phyloP scores from a whole-genome alignment of 2,113 vertebrate genomes.

The Gasterosteus nipponicus region DNA sequence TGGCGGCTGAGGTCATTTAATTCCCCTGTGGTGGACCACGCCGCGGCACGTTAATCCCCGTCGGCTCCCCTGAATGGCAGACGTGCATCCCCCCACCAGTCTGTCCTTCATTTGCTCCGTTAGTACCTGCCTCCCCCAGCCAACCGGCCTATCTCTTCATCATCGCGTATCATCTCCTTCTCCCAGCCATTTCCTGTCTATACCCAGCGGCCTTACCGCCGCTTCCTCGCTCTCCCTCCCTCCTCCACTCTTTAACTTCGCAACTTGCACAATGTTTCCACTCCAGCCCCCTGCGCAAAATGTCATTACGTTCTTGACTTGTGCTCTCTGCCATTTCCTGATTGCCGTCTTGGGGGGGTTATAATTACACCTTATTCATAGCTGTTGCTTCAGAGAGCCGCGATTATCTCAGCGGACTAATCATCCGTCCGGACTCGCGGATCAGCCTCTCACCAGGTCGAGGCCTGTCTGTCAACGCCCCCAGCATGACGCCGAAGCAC shows the following conservation, averaged over 20 bases:
- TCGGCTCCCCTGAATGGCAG: conserved; percentile 16
- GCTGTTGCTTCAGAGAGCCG: conserved; percentile 11
- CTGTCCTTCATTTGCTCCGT: conserved; percentile 16
- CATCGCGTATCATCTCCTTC: conserved; percentile 25
- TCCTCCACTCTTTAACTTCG: not conserved
- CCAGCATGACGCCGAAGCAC: not conserved
- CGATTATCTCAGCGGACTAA: conserved; percentile 58
- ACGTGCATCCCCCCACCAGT: not conserved
- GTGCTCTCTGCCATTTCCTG: conserved; percentile 25
- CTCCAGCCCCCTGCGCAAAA: not conserved
- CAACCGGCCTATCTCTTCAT: conserved; percentile 6
- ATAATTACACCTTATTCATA: conserved; percentile 54
- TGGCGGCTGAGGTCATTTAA: conserved; percentile 19
- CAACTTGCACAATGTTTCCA: conserved; percentile 4
- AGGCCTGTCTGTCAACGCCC: conserved; percentile 39
- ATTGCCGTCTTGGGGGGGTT: conserved; percentile 59
- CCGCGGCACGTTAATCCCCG: conserved; percentile 22
- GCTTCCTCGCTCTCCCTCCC: not conserved
- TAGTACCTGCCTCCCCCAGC: conserved; percentile 41
- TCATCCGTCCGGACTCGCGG: conserved; percentile 26
- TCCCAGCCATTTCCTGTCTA: conserved; percentile 26
- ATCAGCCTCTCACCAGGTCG: conserved; percentile 25
- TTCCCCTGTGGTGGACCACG: conserved; percentile 38
- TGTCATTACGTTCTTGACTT: conserved; percentile 11
- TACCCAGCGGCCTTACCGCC: not conserved